Percentiles rank a stretch among this genome's conserved stretches.
These are phyloP conservation scores for Oceanodroma tethys DNA, from an alignment of 2,113 vertebrate species.

Conservation along the genomic window DNA sequence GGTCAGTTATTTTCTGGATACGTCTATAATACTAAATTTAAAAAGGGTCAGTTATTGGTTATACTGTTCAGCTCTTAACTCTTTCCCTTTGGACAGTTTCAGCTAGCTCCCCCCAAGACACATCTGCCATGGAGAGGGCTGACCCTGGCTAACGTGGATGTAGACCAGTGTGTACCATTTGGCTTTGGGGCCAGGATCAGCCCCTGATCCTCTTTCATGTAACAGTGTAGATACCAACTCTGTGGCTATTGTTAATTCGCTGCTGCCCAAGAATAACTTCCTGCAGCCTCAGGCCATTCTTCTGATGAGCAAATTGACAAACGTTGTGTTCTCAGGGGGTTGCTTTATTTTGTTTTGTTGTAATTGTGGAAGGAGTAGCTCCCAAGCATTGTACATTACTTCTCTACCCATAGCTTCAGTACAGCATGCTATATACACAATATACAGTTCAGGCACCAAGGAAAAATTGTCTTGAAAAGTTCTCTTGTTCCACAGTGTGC, in stretches of 20 bases:
- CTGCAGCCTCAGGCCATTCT: background rate
- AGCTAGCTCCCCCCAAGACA: background rate
- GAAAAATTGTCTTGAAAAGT: background rate
- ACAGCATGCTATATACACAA: background rate
- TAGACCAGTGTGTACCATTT: background rate
- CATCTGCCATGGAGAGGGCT: background rate
- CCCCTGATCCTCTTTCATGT: background rate
- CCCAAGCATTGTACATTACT: background rate
- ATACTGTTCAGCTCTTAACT: background rate
- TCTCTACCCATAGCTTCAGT: background rate
- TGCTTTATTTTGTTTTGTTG: background rate
- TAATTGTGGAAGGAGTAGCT: background rate
- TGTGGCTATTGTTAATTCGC: background rate
- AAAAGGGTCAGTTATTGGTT: background rate
- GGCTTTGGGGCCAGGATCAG: background rate
- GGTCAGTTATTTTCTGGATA: background rate
- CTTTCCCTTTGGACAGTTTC: background rate
- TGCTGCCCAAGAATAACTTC: background rate
- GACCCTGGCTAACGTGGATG: background rate
- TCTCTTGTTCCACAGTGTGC: background rate
- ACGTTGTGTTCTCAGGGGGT: background rate
- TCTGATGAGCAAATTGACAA: background rate
- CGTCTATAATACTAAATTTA: background rate
- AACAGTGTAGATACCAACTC: background rate
- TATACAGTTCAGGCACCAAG: background rate